These are phyloP conservation scores for Lymantria dispar DNA, from an alignment of 2,888 invertebrate species.

Conservation along the genomic window DNA sequence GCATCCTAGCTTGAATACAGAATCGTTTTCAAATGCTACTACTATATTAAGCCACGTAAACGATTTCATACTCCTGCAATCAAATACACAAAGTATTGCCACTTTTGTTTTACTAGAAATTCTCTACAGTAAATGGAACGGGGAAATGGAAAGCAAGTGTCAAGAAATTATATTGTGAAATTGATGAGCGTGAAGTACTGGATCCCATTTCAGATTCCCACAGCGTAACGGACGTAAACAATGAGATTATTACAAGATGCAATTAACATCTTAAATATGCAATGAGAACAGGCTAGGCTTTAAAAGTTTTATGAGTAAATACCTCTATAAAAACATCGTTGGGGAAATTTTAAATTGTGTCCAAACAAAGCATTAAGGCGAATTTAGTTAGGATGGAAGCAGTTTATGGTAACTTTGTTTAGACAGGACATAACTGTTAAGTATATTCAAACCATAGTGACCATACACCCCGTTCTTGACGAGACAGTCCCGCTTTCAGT, in stretches of 20 bases:
- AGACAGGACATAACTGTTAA: too few relatives aligned
- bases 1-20: constrained; percentile 58
- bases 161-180: neutral
- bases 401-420: too few relatives aligned
- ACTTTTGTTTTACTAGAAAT: neutral
- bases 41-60: constrained; percentile 18
- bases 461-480: too few relatives aligned
- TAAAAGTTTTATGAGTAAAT: constrained; percentile 34
- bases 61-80: constrained; percentile 7
- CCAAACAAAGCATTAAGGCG: too few relatives aligned
- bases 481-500: too few relatives aligned
- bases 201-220: constrained; percentile 41
- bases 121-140: neutral
- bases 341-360: neutral
- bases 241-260: constrained; percentile 42
- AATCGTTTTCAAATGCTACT: constrained; percentile 47
- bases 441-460: too few relatives aligned
- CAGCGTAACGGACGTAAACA: constrained; percentile 48
- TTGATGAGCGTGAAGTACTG: constrained; percentile 22
- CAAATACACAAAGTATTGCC: constrained; percentile 3
- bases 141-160: constrained; percentile 5
- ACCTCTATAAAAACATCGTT: constrained; percentile 21
- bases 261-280: constrained; percentile 39
- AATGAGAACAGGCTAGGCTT: constrained; percentile 26
- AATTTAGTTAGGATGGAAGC: too few relatives aligned